Conservation (phyloP, 2,113 vertebrate genomes). For the Rallus limicola region DNA sequence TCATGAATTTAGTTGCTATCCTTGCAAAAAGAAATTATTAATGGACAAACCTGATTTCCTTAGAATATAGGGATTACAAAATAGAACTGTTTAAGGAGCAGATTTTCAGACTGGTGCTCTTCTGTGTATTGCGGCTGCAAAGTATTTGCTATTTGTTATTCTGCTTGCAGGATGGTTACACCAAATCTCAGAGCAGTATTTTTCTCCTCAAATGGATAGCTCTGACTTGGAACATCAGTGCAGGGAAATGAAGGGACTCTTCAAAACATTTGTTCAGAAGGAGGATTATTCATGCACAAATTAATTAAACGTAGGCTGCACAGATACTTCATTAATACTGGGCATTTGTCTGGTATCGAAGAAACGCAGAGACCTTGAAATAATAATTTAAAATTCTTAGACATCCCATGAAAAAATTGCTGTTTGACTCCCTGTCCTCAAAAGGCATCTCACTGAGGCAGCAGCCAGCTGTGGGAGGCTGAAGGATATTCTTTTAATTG, state of each 20-base stretch:
- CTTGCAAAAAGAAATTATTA: background rate
- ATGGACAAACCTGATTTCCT: background rate
- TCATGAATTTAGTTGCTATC: background rate
- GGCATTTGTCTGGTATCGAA: background rate
- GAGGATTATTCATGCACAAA: background rate
- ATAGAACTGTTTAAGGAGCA: background rate
- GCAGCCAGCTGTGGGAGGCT: background rate
- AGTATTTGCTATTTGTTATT: background rate
- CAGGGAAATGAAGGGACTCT: background rate
- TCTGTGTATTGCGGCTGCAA: background rate
- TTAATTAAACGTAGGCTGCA: background rate
- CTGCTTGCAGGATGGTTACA: background rate
- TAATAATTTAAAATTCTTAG: background rate
- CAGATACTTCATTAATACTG: background rate
- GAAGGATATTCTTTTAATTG: conserved; percentile 7
- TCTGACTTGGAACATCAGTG: background rate
- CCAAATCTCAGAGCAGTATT: background rate
- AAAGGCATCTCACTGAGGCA: background rate
- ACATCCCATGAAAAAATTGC: fast-evolving
- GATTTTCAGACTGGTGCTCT: background rate
- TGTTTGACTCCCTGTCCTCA: background rate
- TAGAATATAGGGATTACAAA: background rate
- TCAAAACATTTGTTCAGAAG: background rate
- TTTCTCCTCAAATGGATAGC: background rate
- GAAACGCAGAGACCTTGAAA: background rate